Percentiles rank a stretch among this genome's conserved stretches.
Conservation (phyloP, 2,888 invertebrate species). For the Ophioninae sp. region DNA sequence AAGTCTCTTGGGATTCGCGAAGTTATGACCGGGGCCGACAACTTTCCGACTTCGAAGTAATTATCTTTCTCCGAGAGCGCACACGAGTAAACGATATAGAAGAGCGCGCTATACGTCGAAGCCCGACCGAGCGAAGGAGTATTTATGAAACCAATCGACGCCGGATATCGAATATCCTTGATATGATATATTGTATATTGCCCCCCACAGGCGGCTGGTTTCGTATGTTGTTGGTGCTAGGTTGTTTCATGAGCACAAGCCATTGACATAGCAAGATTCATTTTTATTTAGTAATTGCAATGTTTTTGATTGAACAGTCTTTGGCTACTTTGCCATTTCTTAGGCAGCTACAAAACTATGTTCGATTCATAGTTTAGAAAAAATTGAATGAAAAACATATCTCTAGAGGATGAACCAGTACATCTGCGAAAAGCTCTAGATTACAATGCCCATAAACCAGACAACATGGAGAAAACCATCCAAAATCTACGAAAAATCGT, state of each 20-base stretch:
- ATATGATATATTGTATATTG: constrained; percentile 40
- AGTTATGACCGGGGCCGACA: constrained; percentile 78
- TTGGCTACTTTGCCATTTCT: no score
- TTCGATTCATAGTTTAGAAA: no score
- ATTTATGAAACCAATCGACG: constrained; percentile 63
- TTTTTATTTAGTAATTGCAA: constrained; percentile 10
- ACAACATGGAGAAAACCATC: no score
- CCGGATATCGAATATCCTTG: constrained; percentile 62
- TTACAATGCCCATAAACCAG: no score
- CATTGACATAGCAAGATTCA: constrained; percentile 21
- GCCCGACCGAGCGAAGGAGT: constrained; percentile 51
- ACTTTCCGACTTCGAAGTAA: constrained; percentile 77
- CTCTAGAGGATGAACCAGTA: no score
- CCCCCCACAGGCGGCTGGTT: constrained; percentile 12
- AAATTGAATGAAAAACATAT: no score
- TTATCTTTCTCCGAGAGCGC: constrained; percentile 74
- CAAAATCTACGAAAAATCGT: no score
- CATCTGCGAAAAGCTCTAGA: no score
- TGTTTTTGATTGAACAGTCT: no score
- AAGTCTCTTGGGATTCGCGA: constrained; percentile 73
- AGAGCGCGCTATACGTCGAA: constrained; percentile 28
- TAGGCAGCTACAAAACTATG: no score
- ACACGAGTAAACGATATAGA: constrained; percentile 48
- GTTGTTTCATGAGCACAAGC: constrained; percentile 51
- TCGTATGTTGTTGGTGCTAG: constrained; percentile 22